Percentiles rank a stretch among this genome's conserved stretches.
phyloP scores from a whole-genome alignment of 2,113 vertebrate genomes.

The Isurus oxyrinchus region DNA sequence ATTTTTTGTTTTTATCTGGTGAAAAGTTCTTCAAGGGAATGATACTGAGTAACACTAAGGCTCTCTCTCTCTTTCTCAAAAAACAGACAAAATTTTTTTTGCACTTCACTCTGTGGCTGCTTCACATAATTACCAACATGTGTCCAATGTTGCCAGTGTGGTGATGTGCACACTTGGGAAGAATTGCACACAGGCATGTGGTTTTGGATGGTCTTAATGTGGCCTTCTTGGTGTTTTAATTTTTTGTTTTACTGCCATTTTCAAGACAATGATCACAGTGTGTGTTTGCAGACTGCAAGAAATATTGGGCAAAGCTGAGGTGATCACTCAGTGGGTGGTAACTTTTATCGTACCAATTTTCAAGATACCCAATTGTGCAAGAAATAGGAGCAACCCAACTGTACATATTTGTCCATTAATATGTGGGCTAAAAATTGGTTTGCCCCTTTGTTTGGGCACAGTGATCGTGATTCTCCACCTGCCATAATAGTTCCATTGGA shows the following conservation, averaged over 20 bases:
- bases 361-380: neutral
- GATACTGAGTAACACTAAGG: neutral
- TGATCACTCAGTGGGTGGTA: neutral
- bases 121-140: neutral
- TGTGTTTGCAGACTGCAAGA: neutral
- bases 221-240: neutral
- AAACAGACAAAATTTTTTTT: neutral
- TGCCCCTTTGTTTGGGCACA: too few relatives aligned
- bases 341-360: neutral
- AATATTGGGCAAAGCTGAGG: neutral
- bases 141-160: neutral
- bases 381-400: neutral
- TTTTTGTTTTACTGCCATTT: neutral
- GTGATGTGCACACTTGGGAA: neutral
- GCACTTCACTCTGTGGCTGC: neutral
- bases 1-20: too few relatives aligned
- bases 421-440: neutral
- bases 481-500: too few relatives aligned
- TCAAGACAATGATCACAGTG: neutral
- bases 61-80: neutral
- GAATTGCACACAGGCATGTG: neutral
- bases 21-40: neutral
- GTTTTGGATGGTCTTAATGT: neutral
- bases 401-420: neutral
- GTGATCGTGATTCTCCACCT: too few relatives aligned